These are phyloP conservation scores for Etia nguti DNA, from an alignment of 2,113 vertebrate genomes.

Conservation along the genomic window DNA sequence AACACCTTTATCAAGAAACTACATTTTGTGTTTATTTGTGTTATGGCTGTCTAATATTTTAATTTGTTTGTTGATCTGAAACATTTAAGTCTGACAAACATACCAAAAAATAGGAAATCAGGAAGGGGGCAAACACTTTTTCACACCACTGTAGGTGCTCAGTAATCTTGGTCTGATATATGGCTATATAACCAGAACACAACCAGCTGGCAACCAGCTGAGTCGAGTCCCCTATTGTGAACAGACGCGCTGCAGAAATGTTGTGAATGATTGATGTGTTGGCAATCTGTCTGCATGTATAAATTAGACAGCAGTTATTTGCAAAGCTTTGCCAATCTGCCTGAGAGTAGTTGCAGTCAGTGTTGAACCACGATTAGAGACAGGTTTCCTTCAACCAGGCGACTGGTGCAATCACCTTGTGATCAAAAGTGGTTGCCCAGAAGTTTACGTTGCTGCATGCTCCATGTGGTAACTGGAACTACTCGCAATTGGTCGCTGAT, in stretches of 20 bases:
- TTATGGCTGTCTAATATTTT: neutral
- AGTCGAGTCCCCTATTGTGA: neutral
- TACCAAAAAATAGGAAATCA: neutral
- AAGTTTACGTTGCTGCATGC: neutral
- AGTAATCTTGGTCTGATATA: neutral
- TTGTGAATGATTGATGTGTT: neutral
- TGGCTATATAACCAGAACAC: neutral
- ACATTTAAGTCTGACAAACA: neutral
- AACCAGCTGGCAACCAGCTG: neutral
- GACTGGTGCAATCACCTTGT: neutral
- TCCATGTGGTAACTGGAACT: neutral
- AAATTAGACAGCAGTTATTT: neutral
- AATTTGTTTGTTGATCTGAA: neutral
- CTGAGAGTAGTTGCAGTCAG: neutral
- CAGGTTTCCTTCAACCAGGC: neutral
- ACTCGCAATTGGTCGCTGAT: neutral
- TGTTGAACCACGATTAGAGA: neutral
- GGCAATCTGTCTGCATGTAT: neutral
- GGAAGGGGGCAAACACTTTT: neutral
- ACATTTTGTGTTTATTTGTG: neutral
- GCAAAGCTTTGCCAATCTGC: neutral
- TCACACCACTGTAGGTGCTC: too few relatives aligned
- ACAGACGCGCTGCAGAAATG: neutral
- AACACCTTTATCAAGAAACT: neutral
- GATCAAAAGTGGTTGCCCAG: neutral